These are phyloP conservation scores for Miltochrista miniata DNA, from an alignment of 2,888 invertebrate genomes.

Conservation along the genomic window DNA sequence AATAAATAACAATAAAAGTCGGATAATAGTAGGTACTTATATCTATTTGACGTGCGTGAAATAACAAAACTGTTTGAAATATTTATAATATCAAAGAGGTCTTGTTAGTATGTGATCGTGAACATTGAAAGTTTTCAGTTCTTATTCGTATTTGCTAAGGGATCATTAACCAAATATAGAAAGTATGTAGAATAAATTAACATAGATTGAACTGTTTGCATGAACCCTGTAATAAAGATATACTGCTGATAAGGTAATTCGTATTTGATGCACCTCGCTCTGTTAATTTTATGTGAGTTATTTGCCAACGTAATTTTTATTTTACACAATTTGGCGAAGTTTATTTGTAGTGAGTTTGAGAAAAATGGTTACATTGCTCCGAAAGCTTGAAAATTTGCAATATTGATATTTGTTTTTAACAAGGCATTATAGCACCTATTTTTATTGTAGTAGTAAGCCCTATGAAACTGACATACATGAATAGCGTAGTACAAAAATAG, in stretches of 20 bases:
- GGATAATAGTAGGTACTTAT: background rate
- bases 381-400: too few species aligned
- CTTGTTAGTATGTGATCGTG: constrained; percentile 14
- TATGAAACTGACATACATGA: too few species aligned
- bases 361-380: too few species aligned
- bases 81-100: constrained; percentile 25
- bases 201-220: constrained; percentile 5
- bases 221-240: background rate
- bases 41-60: constrained; percentile 9
- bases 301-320: background rate
- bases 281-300: background rate
- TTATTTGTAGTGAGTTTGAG: too few species aligned
- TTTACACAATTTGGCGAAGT: too few species aligned
- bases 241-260: background rate
- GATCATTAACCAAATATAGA: constrained; percentile 47
- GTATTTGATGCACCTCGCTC: background rate
- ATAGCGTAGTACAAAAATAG: too few species aligned
- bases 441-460: too few species aligned
- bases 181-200: constrained; percentile 37
- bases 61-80: constrained; percentile 19
- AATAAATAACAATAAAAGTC: background rate
- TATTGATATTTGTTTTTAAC: too few species aligned
- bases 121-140: constrained; percentile 42
- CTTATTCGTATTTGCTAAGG: constrained; percentile 36
- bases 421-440: too few species aligned